Conservation (phyloP, 1,140 invertebrate genomes). For the Lasioglossum albipes region DNA sequence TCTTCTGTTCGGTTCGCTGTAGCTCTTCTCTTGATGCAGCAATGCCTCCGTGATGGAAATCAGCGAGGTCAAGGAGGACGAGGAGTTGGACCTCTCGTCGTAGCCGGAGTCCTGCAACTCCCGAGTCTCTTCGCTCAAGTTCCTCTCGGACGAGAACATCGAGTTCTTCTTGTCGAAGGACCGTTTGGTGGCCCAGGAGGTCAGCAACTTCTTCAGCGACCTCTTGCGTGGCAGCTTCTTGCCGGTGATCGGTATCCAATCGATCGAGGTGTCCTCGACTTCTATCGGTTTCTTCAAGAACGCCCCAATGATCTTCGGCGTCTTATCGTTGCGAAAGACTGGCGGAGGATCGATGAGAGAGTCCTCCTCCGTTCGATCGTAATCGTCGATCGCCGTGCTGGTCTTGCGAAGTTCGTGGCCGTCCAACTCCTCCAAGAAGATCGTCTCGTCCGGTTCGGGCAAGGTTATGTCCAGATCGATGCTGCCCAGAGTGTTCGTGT, state of each 20-base stretch:
- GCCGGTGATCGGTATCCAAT: slow-evolving; percentile 64
- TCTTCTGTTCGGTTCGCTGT: not conserved
- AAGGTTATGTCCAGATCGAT: not conserved
- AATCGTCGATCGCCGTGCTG: slow-evolving; percentile 16
- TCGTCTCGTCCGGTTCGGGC: not conserved
- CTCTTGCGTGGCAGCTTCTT: slow-evolving; percentile 65
- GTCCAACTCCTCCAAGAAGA: rapidly evolving
- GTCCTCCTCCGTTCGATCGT: not conserved
- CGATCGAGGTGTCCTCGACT: slow-evolving; percentile 56
- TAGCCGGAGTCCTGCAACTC: slow-evolving; percentile 59
- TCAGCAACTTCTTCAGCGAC: slow-evolving; percentile 65
- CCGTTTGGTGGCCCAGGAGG: slow-evolving; percentile 36
- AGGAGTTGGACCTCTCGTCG: slow-evolving; percentile 59
- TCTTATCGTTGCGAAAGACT: not conserved
- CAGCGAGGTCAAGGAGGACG: slow-evolving; percentile 31
- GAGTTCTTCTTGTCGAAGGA: slow-evolving; percentile 21
- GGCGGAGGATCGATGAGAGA: rapidly evolving
- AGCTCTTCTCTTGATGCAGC: slow-evolving; percentile 20
- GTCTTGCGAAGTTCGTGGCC: not conserved
- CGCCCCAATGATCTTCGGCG: slow-evolving; percentile 61
- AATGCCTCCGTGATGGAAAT: slow-evolving; percentile 22
- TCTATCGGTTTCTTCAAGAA: slow-evolving; percentile 67
- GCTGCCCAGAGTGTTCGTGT: not conserved
- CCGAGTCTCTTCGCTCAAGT: slow-evolving; percentile 39
- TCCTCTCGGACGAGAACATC: slow-evolving; percentile 44